phyloP scores from a whole-genome alignment of 2,888 invertebrate genomes.

The Teleogryllus oceanicus region DNA sequence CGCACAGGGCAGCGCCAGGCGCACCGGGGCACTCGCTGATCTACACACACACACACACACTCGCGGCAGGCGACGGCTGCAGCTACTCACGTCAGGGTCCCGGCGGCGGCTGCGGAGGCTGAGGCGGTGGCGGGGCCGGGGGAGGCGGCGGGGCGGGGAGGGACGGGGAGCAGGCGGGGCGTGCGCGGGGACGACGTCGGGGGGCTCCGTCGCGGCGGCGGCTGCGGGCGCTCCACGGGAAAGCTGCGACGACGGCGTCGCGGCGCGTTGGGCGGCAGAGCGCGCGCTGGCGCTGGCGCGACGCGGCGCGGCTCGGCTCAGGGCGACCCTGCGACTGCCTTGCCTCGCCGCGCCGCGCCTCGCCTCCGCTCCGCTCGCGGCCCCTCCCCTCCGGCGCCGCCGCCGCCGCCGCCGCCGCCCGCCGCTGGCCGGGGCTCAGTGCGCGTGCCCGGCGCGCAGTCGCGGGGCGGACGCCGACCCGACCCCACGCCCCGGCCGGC shows the following conservation, averaged over 20 bases:
- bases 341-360: background rate
- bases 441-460: background rate
- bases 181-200: constrained; percentile 28
- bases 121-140: constrained; percentile 37
- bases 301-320: background rate
- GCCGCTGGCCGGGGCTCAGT: background rate
- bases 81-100: background rate
- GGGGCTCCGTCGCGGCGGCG: constrained; percentile 21
- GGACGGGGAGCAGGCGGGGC: constrained; percentile 39
- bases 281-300: background rate
- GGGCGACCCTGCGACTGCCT: background rate
- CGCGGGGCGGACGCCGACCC: background rate
- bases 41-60: too few species aligned
- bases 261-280: background rate
- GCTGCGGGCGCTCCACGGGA: background rate
- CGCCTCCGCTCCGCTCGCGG: background rate
- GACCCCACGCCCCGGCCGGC: background rate
- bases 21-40: too few species aligned
- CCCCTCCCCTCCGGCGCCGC: background rate
- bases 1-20: too few species aligned
- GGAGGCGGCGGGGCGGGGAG: constrained; percentile 35
- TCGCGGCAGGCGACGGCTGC: background rate
- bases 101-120: constrained; percentile 32
- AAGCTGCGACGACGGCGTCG: background rate
- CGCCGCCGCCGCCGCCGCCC: background rate